These are phyloP conservation scores for Protonemura montana DNA, from an alignment of 2,888 invertebrate species.

Conservation along the genomic window DNA sequence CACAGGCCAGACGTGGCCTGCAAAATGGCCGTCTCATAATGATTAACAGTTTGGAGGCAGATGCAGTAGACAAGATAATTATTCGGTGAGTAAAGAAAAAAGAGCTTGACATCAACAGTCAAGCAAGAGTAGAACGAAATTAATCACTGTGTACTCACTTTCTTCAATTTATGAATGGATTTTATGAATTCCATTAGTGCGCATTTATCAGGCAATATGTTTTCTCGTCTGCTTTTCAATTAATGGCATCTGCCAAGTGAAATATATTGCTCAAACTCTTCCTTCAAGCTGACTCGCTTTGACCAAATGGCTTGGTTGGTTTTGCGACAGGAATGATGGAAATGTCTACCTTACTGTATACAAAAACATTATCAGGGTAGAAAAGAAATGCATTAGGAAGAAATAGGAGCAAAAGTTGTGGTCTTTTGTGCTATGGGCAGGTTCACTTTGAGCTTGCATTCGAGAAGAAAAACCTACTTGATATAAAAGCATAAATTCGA, in stretches of 20 bases:
- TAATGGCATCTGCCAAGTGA: neutral
- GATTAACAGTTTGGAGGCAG: neutral
- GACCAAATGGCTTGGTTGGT: neutral
- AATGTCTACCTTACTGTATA: neutral
- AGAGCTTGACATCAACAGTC: neutral
- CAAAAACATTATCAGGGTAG: neutral
- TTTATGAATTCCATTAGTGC: neutral
- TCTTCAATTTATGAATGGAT: neutral
- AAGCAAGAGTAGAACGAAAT: neutral
- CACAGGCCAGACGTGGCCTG: neutral
- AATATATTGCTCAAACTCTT: neutral
- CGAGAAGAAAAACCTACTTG: neutral
- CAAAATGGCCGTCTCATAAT: neutral
- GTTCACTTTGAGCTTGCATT: neutral
- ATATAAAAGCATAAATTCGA: neutral
- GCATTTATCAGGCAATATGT: neutral
- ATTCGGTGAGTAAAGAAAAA: neutral
- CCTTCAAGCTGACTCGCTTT: neutral
- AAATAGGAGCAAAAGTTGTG: neutral
- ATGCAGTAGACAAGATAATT: constrained; percentile 4
- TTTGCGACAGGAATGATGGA: neutral
- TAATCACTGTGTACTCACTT: neutral
- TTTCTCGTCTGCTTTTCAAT: neutral
- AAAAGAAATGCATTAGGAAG: constrained; percentile 7
- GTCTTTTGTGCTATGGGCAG: neutral